Evolutionary conservation across 2,888 invertebrate genomes (phyloP), one percentile per base, ranked within the genome.

Genomic region (Agrochola lota): DNA sequence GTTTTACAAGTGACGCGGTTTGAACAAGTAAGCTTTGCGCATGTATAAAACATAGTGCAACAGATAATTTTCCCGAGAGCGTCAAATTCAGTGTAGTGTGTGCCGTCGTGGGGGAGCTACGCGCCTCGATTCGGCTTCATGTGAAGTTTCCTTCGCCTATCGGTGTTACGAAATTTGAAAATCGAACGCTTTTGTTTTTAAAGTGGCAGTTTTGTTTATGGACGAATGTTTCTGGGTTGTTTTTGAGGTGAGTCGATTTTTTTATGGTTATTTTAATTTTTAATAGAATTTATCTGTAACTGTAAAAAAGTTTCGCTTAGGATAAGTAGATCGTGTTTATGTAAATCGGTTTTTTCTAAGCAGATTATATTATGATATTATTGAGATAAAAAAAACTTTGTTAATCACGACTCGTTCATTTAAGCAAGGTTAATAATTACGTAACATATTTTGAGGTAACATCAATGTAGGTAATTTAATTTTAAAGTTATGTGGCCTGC

Each of bases 41-140:
- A 94, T 93, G 94, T 92, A 92, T 92, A 88, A 85, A 90, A 90
- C 90, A 78, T 90, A 91, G 92, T 91, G 92, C 92, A 92, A 92
- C 92, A 92, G 92, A 93, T 93, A 91, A 91, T 93, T 91, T 91
- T 89, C 86, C 85, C 71, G 85, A 90, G 90, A 85, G 88, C 89
- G 88, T 90, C 89, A 88, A 90, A 91, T 92, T 93, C 93, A 94
- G 94, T 94, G 87, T 90, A 89, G 86, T 89, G 84, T 88, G 90
- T 87, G 89, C 89, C 87, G 85, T 88, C 87, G 90, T 85, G 79
- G 80, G 85, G 91, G 83, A 83, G 80, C 84, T 86, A 90, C 92
- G 94, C 88, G 89, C 87, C 83, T 85, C 87, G 81, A 78, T 79
- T 63, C 76, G 74, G 85, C 81, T 85, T 73, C 74, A 74, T 78